Evolutionary conservation across 2,888 invertebrate species (phyloP).

Genomic region (Thera britannica): DNA sequence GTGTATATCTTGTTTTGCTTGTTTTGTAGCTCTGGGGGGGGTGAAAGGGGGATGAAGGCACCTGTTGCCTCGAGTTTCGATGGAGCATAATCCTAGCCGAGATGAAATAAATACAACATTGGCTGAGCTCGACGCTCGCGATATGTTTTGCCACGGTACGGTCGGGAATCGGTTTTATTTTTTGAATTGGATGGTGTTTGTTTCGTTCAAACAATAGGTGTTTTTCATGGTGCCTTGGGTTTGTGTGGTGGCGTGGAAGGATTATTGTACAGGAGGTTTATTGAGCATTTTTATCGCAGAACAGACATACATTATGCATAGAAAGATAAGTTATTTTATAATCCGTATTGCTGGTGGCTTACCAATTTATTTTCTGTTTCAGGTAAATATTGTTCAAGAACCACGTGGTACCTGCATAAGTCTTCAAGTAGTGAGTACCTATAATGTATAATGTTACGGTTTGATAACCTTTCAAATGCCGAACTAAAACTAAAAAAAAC

Average conservation of each 20-base stretch:
- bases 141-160: constrained; percentile 54
- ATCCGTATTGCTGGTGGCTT: neutral
- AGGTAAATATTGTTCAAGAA: constrained; percentile 28
- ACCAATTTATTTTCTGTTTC: constrained; percentile 25
- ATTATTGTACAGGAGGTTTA: neutral
- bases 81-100: constrained; percentile 72
- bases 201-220: constrained; percentile 22
- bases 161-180: constrained; percentile 36
- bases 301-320: neutral
- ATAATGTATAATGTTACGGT: neutral
- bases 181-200: constrained; percentile 31
- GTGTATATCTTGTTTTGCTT: constrained; percentile 68
- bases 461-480: too few relatives aligned
- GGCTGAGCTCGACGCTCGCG: constrained; percentile 52
- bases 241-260: neutral
- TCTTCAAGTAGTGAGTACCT: constrained; percentile 6
- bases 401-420: neutral
- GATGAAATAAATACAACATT: constrained; percentile 79
- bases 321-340: too few relatives aligned
- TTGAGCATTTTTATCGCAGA: neutral
- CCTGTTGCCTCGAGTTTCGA: constrained; percentile 75
- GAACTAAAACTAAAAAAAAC: too few relatives aligned
- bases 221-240: constrained; percentile 9
- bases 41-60: constrained; percentile 50
- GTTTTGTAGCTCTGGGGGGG: constrained; percentile 56